Evolutionary conservation across 2,113 vertebrate genomes (phyloP), one percentile per base, ranked within the genome.

Genomic region (Procapra przewalskii): DNA sequence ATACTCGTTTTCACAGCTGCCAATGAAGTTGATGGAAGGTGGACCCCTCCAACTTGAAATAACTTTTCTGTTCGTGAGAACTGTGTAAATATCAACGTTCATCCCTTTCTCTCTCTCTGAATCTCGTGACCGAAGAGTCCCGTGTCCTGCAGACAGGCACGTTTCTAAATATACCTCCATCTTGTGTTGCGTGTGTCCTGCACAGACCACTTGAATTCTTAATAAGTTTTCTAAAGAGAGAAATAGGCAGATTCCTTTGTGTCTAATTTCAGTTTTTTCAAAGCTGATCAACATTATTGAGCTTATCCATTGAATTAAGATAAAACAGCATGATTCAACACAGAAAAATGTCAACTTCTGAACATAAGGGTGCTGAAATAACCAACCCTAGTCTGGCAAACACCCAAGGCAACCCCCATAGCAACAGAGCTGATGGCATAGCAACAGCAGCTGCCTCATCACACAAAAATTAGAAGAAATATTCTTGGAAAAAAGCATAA

Each of bases 261-360:
- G 59, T 60, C 83, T 93, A 93, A 97, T 95, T 93, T 96, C 92
- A 93, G 62, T 89, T 86, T 57, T 93, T 97, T 89, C 94, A 97
- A 88, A 91, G 91, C 88, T 97, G 92, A 96, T 94, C 95, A 97
- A 96, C 96, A 90, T 91, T 97, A 98, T 93, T 95, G 64, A 96
- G 36, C 13, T 77, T 96, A 95, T 62, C 57, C 97, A 88, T 80
- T 12, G 13, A 96, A 90, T 83, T 97, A 92, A 93, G 97, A 97
- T 98, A 97, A 98, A 92, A 97, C 60, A 94, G 91, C 84, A 81
- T 62, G 17, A 96, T 92, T 94, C 93, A 97, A 96, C 27, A 3
- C 13, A 71, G 93, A 57, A 98, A 98, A 98, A 88, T 81, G 91
- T 87, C 96, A 97, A 84, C 1, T 77, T 82, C 87, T 2, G 97